Evolutionary conservation across 2,888 invertebrate genomes (phyloP), one percentile per base, ranked within the genome.

Genomic region (Chromoteleia sp.): DNA sequence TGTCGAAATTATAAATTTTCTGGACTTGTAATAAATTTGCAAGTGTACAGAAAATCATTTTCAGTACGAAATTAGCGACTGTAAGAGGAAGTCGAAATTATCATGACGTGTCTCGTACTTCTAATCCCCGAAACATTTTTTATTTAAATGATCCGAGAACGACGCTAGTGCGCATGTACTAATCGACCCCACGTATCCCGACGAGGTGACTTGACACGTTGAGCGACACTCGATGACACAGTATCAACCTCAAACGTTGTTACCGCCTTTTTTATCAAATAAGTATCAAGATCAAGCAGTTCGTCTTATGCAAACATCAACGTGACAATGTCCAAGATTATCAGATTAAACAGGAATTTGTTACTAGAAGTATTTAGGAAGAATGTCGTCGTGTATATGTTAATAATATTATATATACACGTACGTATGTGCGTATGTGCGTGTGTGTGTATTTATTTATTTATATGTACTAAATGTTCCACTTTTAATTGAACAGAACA

Each of bases 201-300:
- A 14, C 36, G 21, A 68, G 19, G 41, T 67, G 39, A 41, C 15
- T 41, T 58, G 48, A 58, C 58, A 70, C 21, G 45, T 70, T 70
- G 48, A 58, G 45, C 45, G 68, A 58, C 48, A 48, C 58, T 56
- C 45, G 33, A 68, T 56, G 58, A 59, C 70, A 58, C 48, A 43
- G 50, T 71, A 71, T 59, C 50, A 71, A 59, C 59, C 50, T 59
- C 50, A 45, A 70, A 59, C 33, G 50, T 50, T 71, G 33, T 29
- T 59, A 36, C 41, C 1, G 43, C 17, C 21, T 48, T 71, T 71
- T 59, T 71, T 71, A 50, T 71, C 50, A 59, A 58, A 71, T 71
- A 39, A 59, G 50, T 52, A 71, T 71, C 71, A 71, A 71, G 50
- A 71, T 50, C 71, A 71, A 59, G 50, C 39, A 39, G 71, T 50